Base-by-base conservation (phyloP, 2,888 invertebrate species). In the Amblyjoppa fuscipennis region DNA sequence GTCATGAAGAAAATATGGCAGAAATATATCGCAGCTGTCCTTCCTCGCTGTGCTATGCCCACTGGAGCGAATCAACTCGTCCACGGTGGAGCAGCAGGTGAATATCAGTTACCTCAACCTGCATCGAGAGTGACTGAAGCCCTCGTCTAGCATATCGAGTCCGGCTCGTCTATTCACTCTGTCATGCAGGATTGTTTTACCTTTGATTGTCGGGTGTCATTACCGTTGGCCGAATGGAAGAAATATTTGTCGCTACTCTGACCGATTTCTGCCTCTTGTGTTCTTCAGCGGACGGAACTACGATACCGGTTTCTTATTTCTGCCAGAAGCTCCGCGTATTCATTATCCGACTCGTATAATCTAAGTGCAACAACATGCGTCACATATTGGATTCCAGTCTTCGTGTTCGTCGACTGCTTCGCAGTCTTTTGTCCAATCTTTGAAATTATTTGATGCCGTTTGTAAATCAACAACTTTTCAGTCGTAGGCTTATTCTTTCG, bases 151-250 rank as follows among this genome's bases (percentile, higher is more conserved):
- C n/a, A 7, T 64, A 45, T 41, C 61, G 45, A 68, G 77, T 59
- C 49, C 53, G 56, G n/a, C 16, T 45, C 66, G 41, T 81, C 88
- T 87, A 87, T 88, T 88, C 84, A 82, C 86, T 87, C 25, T 28
- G 92, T 92, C 92, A 92, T 90, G 93, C 90, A 85, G 92, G 91
- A 93, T 93, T 92, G 89, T 93, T 91, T 93, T 93, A 93, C 93
- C 88, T 90, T 90, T 90, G 90, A 93, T 92, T 91, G 91, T 90
- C 87, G 77, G 69, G 56, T 83, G 64, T 68, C 76, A 74, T 87
- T 84, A 69, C 64, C 77, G 76, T 86, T 84, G 86, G 85, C 74
- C 88, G 80, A 83, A 86, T 85, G 87, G 87, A 91, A 90, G 89
- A 89, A 89, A 89, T 87, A 88, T 87, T 86, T 87, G 85, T 85